Conservation (phyloP, 2,113 vertebrate genomes). For the Aegotheles bennettii region DNA sequence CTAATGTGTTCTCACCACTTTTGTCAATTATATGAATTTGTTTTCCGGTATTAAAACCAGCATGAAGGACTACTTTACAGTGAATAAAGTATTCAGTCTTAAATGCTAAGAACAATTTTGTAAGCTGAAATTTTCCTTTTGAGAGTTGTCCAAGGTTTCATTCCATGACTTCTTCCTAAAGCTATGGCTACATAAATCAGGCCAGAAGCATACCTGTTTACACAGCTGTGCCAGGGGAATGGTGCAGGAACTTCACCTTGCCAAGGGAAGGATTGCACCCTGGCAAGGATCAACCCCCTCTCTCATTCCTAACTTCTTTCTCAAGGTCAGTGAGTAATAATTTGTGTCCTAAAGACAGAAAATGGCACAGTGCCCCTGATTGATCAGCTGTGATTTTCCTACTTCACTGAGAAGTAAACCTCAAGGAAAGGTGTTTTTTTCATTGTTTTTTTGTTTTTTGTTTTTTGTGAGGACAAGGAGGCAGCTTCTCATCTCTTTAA, state of each 20-base stretch:
- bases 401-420: not conserved
- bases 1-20: not conserved
- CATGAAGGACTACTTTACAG: not conserved
- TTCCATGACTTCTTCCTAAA: not conserved
- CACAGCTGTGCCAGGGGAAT: not conserved
- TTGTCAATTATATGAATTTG: not conserved
- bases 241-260: not conserved
- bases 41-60: not conserved
- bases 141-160: not conserved
- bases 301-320: not conserved
- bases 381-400: not conserved
- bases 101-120: not conserved
- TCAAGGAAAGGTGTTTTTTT: not conserved
- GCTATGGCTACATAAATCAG: not conserved
- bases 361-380: not conserved
- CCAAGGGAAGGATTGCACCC: not conserved
- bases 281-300: not conserved
- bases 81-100: not conserved
- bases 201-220: not conserved
- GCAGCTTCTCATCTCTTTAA: not conserved
- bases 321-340: not conserved
- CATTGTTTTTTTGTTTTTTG: no score
- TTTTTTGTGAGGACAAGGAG: not conserved
- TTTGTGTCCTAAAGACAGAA: not conserved
- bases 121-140: not conserved